Conservation (phyloP, 2,888 invertebrate genomes). For the Erebia palarica region DNA sequence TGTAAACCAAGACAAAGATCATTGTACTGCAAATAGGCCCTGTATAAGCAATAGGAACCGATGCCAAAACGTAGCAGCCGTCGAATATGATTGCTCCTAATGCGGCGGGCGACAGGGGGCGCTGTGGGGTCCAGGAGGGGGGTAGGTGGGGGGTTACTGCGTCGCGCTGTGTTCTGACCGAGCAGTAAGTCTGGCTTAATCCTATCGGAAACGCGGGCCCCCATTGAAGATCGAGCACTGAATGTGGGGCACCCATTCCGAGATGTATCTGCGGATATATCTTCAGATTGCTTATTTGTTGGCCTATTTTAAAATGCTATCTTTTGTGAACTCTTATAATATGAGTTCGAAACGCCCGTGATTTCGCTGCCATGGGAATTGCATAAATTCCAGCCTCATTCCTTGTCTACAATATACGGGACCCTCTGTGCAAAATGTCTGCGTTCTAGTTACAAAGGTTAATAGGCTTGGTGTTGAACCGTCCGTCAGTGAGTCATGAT, state of each 20-base stretch:
- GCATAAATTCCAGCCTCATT: no score
- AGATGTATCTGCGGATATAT: slow-evolving; percentile 62
- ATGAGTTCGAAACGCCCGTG: no score
- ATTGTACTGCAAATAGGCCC: slow-evolving; percentile 76
- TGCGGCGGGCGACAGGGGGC: slow-evolving; percentile 63
- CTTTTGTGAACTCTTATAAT: no score
- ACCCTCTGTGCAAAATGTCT: no score
- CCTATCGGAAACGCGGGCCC: slow-evolving; percentile 80
- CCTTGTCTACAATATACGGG: no score
- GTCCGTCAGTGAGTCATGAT: no score
- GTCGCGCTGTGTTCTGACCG: slow-evolving; percentile 78
- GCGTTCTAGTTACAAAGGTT: no score
- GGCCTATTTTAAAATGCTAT: no score
- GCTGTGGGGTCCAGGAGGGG: slow-evolving; percentile 51
- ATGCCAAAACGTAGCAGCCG: slow-evolving; percentile 80
- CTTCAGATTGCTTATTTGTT: slow-evolving; percentile 52
- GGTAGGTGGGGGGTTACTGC: slow-evolving; percentile 54
- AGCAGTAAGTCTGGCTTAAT: slow-evolving; percentile 82
- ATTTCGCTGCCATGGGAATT: no score
- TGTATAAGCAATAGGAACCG: slow-evolving; percentile 76
- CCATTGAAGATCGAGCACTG: slow-evolving; percentile 75
- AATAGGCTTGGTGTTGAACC: no score
- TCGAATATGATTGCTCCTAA: slow-evolving; percentile 82
- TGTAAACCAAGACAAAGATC: slow-evolving; percentile 74
- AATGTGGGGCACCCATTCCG: slow-evolving; percentile 52